Evolutionary conservation across 1,140 invertebrate species (phyloP).

Genomic region (Saccostrea glomerata): DNA sequence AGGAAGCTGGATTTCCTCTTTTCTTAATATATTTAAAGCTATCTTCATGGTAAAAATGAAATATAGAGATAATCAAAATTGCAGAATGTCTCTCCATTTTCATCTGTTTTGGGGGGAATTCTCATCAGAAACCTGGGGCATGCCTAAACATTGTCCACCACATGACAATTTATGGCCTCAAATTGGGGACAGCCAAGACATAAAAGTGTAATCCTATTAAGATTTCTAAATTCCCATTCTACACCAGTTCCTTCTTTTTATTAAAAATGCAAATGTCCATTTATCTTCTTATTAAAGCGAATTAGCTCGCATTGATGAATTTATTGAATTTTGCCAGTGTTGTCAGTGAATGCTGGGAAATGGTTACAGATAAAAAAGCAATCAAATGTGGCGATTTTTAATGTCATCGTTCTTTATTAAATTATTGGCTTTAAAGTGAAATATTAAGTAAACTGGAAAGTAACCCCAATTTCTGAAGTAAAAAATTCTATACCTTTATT

Average conservation of each 20-base stretch:
- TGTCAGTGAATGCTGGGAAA: conserved; percentile 36
- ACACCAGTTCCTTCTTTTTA: conserved; percentile 48
- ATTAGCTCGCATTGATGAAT: conserved; percentile 43
- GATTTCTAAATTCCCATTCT: conserved; percentile 47
- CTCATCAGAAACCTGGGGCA: conserved; percentile 16
- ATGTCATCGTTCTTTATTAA: conserved; percentile 39
- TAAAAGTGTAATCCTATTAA: conserved; percentile 50
- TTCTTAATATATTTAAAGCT: not conserved
- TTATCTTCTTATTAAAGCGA: conserved; percentile 48
- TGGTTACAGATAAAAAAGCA: conserved; percentile 39
- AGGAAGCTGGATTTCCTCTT: not conserved
- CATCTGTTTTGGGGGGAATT: not conserved
- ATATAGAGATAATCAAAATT: not conserved
- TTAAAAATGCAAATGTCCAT: conserved; percentile 51
- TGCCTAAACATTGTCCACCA: conserved; percentile 17
- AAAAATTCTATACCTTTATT: not conserved
- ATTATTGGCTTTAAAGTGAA: conserved; percentile 39
- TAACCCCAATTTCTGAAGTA: conserved; percentile 23
- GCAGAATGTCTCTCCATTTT: not conserved
- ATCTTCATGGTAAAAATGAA: not conserved
- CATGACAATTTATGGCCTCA: conserved; percentile 18
- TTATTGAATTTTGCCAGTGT: conserved; percentile 40
- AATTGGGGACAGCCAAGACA: conserved; percentile 29
- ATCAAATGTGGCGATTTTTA: conserved; percentile 39
- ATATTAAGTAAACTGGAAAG: conserved; percentile 34